These are phyloP conservation scores for Fregetta grallaria DNA, from an alignment of 2,113 vertebrate genomes.

Conservation along the genomic window DNA sequence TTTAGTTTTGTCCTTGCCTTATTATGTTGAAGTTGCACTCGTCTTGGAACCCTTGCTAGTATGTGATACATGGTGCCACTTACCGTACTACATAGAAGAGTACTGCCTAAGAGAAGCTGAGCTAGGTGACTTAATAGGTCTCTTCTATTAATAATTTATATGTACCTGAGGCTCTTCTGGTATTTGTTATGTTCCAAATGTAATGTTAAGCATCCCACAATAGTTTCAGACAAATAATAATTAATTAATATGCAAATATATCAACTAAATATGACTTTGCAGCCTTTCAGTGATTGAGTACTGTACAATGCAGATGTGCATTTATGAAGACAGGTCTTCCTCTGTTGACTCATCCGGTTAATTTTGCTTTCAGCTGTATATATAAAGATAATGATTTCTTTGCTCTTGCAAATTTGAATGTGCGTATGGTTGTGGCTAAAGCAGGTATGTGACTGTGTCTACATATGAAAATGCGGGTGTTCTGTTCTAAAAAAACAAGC, in stretches of 20 bases:
- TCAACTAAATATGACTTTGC: not conserved
- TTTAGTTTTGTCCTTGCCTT: not conserved
- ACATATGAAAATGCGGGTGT: not conserved
- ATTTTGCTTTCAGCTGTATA: conserved; percentile 3
- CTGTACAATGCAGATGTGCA: not conserved
- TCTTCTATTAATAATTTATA: not conserved
- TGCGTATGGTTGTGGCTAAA: not conserved
- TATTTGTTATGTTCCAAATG: not conserved
- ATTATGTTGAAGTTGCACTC: not conserved
- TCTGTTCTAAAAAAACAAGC: not conserved
- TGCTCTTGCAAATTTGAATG: not conserved
- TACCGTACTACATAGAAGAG: rapidly evolving
- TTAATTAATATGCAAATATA: conserved; percentile 13
- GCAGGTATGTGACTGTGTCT: not conserved
- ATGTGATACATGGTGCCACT: not conserved
- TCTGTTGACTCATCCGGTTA: not conserved
- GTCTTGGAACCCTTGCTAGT: not conserved
- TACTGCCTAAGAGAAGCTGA: not conserved
- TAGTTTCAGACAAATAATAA: not conserved
- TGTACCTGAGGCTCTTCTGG: not conserved
- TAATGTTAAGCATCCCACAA: not conserved
- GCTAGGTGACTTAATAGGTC: not conserved
- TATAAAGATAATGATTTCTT: not conserved
- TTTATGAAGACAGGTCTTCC: not conserved
- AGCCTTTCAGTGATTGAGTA: not conserved